phyloP scores from a whole-genome alignment of 1,140 invertebrate species.

The Cyclina sinensis region DNA sequence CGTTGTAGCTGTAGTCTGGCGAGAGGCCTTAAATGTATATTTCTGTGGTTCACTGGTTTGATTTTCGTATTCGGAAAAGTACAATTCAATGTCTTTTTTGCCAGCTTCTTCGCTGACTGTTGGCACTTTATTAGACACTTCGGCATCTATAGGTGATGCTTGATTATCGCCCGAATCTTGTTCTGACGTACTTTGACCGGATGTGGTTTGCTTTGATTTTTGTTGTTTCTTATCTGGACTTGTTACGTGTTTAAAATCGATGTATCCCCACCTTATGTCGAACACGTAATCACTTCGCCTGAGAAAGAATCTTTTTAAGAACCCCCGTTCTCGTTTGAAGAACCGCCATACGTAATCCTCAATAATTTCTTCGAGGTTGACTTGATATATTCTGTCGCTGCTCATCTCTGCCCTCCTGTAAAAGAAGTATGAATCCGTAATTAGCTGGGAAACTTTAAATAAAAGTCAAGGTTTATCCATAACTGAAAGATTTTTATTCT shows the following conservation, averaged over 20 bases:
- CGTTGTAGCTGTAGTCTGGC: constrained; percentile 44
- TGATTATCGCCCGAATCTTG: neutral
- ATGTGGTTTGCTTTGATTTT: neutral
- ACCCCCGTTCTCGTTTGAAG: constrained; percentile 5
- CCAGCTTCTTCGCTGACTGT: neutral
- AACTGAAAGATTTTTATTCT: no score
- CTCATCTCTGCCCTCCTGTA: neutral
- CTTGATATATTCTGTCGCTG: constrained; percentile 25
- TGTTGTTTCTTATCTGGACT: neutral
- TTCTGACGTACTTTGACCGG: neutral
- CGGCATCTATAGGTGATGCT: neutral
- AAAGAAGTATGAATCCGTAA: no score
- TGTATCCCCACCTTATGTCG: constrained; percentile 66
- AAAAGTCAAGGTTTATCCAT: no score
- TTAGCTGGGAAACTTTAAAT: no score
- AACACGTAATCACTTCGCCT: constrained; percentile 29
- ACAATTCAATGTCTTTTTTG: constrained; percentile 38
- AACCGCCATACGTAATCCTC: constrained; percentile 41
- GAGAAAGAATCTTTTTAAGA: constrained; percentile 17
- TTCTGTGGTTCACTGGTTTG: constrained; percentile 28
- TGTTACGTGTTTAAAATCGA: constrained; percentile 58
- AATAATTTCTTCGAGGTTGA: constrained; percentile 50
- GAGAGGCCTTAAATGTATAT: constrained; percentile 51
- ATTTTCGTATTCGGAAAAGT: constrained; percentile 64
- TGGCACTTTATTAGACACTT: neutral